Percentiles rank a stretch among this genome's conserved stretches.
Conservation (phyloP, 2,113 vertebrate species). For the Uria lomvia region DNA sequence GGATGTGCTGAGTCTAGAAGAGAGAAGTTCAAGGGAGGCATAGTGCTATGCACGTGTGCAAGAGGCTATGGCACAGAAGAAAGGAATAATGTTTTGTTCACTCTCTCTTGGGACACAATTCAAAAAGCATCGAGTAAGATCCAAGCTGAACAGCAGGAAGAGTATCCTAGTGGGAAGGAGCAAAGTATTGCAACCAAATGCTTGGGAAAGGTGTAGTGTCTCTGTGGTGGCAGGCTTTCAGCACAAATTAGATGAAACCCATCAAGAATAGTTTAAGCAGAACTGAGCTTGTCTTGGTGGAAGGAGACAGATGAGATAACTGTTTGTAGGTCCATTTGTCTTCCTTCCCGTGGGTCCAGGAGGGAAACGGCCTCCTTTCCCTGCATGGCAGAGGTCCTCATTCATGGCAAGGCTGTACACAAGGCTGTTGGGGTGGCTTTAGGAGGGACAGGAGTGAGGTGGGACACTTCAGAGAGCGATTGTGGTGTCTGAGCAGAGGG, state of each 20-base stretch:
- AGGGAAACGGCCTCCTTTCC: not conserved
- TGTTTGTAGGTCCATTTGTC: not conserved
- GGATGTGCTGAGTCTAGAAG: not conserved
- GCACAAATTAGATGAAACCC: constrained; percentile 4
- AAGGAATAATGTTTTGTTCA: not conserved
- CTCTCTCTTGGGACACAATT: constrained; percentile 11
- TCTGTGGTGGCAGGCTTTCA: constrained; percentile 31
- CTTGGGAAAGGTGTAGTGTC: constrained; percentile 34
- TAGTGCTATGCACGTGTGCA: not conserved
- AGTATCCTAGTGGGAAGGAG: constrained; percentile 52
- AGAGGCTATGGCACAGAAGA: not conserved
- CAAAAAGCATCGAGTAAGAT: constrained; percentile 5
- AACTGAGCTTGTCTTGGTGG: not conserved
- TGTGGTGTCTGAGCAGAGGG: not conserved
- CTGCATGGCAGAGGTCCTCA: accelerated
- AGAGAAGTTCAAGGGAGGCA: not conserved
- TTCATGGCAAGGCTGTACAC: accelerated
- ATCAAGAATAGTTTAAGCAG: not conserved
- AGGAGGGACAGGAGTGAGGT: not conserved
- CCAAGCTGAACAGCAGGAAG: constrained; percentile 51
- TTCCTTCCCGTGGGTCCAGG: not conserved
- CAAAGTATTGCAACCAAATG: constrained; percentile 5
- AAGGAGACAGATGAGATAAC: not conserved
- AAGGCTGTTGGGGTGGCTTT: not conserved
- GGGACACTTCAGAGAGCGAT: not conserved